Evolutionary conservation across 2,888 invertebrate species (phyloP).

Genomic region (Ganaspis brasiliensis): DNA sequence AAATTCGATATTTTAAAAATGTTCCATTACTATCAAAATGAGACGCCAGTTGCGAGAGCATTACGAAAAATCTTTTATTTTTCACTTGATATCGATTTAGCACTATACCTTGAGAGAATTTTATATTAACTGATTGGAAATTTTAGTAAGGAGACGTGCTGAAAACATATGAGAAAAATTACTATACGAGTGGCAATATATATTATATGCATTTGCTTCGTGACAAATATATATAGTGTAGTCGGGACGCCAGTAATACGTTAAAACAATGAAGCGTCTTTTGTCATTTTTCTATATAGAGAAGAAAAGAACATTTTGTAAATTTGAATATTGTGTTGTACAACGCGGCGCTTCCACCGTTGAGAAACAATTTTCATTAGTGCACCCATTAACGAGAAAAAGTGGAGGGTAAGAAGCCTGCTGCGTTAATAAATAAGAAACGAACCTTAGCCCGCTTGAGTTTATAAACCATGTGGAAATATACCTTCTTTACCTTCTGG

Average conservation of each 20-base stretch:
- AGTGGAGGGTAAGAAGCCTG: conserved; percentile 6
- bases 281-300: not conserved
- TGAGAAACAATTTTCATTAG: conserved; percentile 18
- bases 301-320: not conserved
- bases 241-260: no score
- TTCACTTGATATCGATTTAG: not conserved
- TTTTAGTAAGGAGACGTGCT: not conserved
- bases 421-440: conserved; percentile 13
- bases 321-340: conserved; percentile 13
- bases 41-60: not conserved
- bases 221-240: no score
- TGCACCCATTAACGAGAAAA: conserved; percentile 2
- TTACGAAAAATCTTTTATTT: not conserved
- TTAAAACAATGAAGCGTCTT: not conserved
- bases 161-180: conserved; percentile 10
- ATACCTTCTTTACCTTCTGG: not conserved
- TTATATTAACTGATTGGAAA: conserved; percentile 15
- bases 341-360: not conserved
- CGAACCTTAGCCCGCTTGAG: not conserved
- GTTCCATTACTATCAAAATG: not conserved
- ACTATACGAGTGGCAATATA: not conserved
- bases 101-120: not conserved
- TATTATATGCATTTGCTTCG: not conserved
- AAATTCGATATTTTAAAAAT: conserved; percentile 5
- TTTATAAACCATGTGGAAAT: conserved; percentile 13